Conservation (phyloP, 1,140 invertebrate genomes). For the Drosophila sulfurigaster region DNA sequence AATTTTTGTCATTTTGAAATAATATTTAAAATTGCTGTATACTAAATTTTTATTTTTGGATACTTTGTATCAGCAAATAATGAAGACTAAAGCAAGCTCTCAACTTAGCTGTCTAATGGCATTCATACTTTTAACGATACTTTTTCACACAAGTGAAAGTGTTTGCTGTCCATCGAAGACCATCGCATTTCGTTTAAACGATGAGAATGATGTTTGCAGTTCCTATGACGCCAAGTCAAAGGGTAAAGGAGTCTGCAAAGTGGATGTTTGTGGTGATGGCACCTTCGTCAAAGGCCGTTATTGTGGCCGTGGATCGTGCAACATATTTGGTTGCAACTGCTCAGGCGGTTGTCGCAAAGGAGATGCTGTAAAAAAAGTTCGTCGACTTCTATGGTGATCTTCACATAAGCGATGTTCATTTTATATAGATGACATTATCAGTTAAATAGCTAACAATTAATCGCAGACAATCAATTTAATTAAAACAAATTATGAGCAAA, state of each 20-base stretch:
- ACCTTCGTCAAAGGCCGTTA: conserved; percentile 1
- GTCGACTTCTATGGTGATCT: conserved; percentile 11
- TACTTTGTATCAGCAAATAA: too few relatives aligned
- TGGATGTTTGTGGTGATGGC: conserved; percentile 24
- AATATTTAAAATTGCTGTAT: too few relatives aligned
- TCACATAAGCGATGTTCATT: conserved; percentile 9
- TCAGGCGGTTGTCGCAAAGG: conserved; percentile 22
- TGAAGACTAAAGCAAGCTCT: not conserved
- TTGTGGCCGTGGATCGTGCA: conserved; percentile 38
- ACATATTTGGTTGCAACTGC: conserved; percentile 40
- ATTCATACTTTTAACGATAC: not conserved
- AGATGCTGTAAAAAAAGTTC: conserved; percentile 5
- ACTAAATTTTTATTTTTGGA: too few relatives aligned
- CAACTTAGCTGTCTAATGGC: not conserved
- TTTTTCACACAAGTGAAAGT: not conserved
- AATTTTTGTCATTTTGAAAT: too few relatives aligned
- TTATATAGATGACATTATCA: conserved; percentile 5
- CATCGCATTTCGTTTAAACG: conserved; percentile 5
- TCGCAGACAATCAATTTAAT: not conserved
- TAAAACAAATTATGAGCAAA: conserved; percentile 1
- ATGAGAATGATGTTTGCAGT: conserved; percentile 1
- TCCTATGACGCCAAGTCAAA: not conserved
- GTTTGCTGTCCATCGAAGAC: conserved; percentile 4
- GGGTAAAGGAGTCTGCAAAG: not conserved
- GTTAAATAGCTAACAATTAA: not conserved